phyloP scores from a whole-genome alignment of 1,140 invertebrate genomes.

The Muscidifurax raptorellus region DNA sequence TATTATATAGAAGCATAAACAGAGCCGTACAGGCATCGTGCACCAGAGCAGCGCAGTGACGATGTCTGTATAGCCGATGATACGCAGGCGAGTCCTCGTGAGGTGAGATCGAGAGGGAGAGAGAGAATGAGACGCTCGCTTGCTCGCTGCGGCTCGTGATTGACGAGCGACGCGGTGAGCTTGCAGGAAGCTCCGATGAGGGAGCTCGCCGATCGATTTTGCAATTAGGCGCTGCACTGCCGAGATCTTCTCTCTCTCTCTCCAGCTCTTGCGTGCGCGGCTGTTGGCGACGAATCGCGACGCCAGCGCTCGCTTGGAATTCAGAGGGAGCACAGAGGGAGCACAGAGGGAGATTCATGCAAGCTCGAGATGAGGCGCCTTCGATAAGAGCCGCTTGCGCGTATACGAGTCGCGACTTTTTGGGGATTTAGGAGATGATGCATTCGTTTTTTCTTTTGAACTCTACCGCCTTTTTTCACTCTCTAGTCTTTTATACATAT shows the following conservation, averaged over 20 bases:
- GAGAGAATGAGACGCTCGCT: neutral
- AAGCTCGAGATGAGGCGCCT: neutral
- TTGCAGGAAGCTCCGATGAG: slow-evolving; percentile 49
- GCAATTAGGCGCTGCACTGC: slow-evolving; percentile 63
- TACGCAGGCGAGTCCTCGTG: slow-evolving; percentile 58
- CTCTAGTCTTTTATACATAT: too few species aligned
- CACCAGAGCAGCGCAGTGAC: neutral
- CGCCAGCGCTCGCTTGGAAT: slow-evolving; percentile 14
- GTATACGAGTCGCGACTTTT: neutral
- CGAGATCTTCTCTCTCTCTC: slow-evolving; percentile 48
- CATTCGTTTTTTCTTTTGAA: too few species aligned
- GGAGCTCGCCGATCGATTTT: slow-evolving; percentile 64
- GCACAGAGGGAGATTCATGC: slow-evolving; percentile 12
- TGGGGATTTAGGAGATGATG: neutral
- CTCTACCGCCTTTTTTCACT: neutral
- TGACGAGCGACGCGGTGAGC: slow-evolving; percentile 54
- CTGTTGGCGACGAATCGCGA: slow-evolving; percentile 7
- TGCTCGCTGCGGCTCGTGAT: slow-evolving; percentile 28
- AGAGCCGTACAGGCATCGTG: neutral
- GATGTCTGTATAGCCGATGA: slow-evolving; percentile 6
- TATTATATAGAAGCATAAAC: neutral
- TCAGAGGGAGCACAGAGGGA: neutral
- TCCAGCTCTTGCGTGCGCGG: neutral
- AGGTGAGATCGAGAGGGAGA: slow-evolving; percentile 58
- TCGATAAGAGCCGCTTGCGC: neutral